Percentiles rank a stretch among this genome's conserved stretches.
Evolutionary conservation across 1,140 invertebrate genomes (phyloP).

Genomic region (Saxidomus purpurata): DNA sequence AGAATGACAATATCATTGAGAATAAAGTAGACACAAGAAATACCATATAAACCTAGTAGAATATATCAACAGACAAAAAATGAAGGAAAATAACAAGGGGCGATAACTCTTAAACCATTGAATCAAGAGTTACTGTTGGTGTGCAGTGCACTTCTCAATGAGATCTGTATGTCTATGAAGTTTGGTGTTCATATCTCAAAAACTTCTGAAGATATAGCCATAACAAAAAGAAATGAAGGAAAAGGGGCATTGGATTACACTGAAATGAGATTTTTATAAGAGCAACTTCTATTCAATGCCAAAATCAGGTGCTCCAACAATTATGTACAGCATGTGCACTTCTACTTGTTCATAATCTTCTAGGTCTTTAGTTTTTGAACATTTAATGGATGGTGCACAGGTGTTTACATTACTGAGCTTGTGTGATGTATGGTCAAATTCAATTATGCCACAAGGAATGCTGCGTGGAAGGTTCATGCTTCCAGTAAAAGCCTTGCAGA

Average conservation of each 20-base stretch:
- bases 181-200: conserved; percentile 7
- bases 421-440: conserved; percentile 36
- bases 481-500: conserved; percentile 24
- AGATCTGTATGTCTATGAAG: conserved; percentile 6
- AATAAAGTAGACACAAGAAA: background rate
- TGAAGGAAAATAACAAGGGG: background rate
- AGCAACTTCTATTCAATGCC: conserved; percentile 10
- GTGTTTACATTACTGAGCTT: conserved; percentile 35
- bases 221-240: conserved; percentile 14
- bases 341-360: conserved; percentile 38
- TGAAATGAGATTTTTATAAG: conserved; percentile 9
- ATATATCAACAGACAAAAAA: conserved; percentile 15
- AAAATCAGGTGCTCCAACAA: conserved; percentile 30
- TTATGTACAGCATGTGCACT: conserved; percentile 32
- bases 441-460: conserved; percentile 17
- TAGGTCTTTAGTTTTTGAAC: conserved; percentile 22
- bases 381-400: conserved; percentile 38
- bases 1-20: background rate
- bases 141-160: conserved; percentile 1
- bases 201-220: background rate
- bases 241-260: background rate
- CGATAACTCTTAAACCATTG: background rate
- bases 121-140: conserved; percentile 11
- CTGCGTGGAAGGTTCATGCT: conserved; percentile 22
- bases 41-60: conserved; percentile 15